phyloP scores from a whole-genome alignment of 2,797 vertebrate species.

The Pogoniulus pusillus region DNA sequence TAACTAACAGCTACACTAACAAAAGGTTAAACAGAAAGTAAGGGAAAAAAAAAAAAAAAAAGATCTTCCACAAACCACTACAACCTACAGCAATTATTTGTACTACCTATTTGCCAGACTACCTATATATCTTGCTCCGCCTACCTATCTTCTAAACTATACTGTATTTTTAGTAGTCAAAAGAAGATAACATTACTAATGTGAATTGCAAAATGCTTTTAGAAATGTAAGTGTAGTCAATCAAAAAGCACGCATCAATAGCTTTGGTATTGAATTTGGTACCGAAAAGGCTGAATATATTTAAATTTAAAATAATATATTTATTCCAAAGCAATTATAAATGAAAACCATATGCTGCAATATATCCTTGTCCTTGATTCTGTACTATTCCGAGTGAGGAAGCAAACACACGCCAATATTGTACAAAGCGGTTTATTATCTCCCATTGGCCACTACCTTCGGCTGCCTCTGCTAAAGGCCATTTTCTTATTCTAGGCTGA shows the following conservation, averaged over 20 bases:
- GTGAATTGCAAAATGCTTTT: slow-evolving; percentile 61
- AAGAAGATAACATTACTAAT: slow-evolving; percentile 57
- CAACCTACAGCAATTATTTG: slow-evolving; percentile 56
- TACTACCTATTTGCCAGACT: slow-evolving; percentile 81
- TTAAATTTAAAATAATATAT: slow-evolving; percentile 84
- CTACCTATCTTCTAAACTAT: slow-evolving; percentile 72
- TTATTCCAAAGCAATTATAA: slow-evolving; percentile 82
- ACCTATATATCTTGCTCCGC: slow-evolving; percentile 77
- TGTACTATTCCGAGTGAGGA: slow-evolving; percentile 54
- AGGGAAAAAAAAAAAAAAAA: not conserved
- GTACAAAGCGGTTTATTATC: slow-evolving; percentile 55
- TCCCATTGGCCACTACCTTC: slow-evolving; percentile 51
- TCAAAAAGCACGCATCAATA: slow-evolving; percentile 48
- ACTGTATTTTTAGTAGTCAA: slow-evolving; percentile 69
- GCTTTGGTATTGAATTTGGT: slow-evolving; percentile 67
- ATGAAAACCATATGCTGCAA: slow-evolving; percentile 76
- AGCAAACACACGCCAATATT: slow-evolving; percentile 35
- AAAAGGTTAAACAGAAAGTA: slow-evolving; percentile 17
- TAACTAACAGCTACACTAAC: slow-evolving; percentile 46
- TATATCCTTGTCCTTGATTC: slow-evolving; percentile 64
- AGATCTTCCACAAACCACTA: slow-evolving; percentile 70
- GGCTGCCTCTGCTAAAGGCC: slow-evolving; percentile 34
- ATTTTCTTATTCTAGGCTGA: slow-evolving; percentile 31
- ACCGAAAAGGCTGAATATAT: slow-evolving; percentile 78
- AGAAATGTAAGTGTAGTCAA: slow-evolving; percentile 45